phyloP scores from a whole-genome alignment of 2,113 vertebrate species.

The Arothron firmamentum region DNA sequence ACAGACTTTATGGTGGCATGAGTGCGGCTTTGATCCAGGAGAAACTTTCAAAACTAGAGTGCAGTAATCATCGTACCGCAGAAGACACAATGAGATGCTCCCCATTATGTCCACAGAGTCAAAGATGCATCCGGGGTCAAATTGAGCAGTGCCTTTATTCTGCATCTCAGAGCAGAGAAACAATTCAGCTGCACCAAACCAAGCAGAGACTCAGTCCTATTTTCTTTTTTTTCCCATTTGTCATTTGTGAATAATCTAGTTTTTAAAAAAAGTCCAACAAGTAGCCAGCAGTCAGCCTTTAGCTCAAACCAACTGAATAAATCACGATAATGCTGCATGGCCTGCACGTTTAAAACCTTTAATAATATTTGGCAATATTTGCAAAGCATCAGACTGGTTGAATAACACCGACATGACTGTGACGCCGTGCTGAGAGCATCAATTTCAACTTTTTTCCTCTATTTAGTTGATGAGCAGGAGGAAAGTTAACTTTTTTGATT shows the following conservation, averaged over 20 bases:
- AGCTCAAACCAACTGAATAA: background rate
- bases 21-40: constrained; percentile 68
- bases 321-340: background rate
- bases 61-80: constrained; percentile 50
- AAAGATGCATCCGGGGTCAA: constrained; percentile 57
- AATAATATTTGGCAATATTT: too few relatives aligned
- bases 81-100: constrained; percentile 63
- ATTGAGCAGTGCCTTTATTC: constrained; percentile 28
- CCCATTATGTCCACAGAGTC: constrained; percentile 62
- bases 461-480: constrained; percentile 44
- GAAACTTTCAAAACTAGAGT: constrained; percentile 61
- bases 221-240: background rate
- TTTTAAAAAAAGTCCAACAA: background rate
- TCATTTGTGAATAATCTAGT: constrained; percentile 16
- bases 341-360: too few relatives aligned
- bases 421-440: constrained; percentile 11
- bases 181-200: constrained; percentile 10
- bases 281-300: background rate
- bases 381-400: constrained; percentile 22
- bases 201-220: constrained; percentile 20
- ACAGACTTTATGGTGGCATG: constrained; percentile 74
- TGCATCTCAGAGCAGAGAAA: constrained; percentile 28
- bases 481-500: constrained; percentile 65
- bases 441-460: constrained; percentile 14
- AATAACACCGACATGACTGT: constrained; percentile 8